Percentiles rank a stretch among this genome's conserved stretches.
These are phyloP conservation scores for Labia minor DNA, from an alignment of 2,888 invertebrate genomes.

Conservation along the genomic window DNA sequence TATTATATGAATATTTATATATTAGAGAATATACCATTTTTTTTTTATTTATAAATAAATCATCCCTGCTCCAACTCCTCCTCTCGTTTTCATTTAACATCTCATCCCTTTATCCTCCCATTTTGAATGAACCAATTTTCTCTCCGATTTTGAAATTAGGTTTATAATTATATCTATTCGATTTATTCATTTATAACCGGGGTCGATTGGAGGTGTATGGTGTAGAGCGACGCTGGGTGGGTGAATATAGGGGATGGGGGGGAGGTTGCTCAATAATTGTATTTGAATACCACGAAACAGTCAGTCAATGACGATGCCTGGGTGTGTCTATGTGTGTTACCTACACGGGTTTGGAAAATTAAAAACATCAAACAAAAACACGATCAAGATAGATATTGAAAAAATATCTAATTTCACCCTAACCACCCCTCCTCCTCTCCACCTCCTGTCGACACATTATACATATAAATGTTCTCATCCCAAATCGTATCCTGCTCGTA, in stretches of 20 bases:
- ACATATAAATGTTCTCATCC: too few species aligned
- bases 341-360: neutral
- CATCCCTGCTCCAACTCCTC: neutral
- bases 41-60: too few species aligned
- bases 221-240: too few species aligned
- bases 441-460: neutral
- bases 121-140: too few species aligned
- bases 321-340: neutral
- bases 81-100: neutral
- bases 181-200: neutral
- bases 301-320: neutral
- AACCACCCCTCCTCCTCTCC: neutral
- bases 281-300: neutral
- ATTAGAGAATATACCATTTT: too few species aligned
- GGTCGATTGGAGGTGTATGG: too few species aligned
- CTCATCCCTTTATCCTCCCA: neutral
- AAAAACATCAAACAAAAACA: constrained; percentile 13
- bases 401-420: neutral
- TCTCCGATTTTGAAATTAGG: constrained; percentile 36
- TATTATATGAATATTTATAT: too few species aligned
- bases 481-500: too few species aligned
- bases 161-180: constrained; percentile 16
- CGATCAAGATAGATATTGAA: neutral
- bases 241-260: neutral
- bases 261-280: neutral